These are phyloP conservation scores for Limnephilus lunatus DNA, from an alignment of 2,888 invertebrate species.

Conservation along the genomic window DNA sequence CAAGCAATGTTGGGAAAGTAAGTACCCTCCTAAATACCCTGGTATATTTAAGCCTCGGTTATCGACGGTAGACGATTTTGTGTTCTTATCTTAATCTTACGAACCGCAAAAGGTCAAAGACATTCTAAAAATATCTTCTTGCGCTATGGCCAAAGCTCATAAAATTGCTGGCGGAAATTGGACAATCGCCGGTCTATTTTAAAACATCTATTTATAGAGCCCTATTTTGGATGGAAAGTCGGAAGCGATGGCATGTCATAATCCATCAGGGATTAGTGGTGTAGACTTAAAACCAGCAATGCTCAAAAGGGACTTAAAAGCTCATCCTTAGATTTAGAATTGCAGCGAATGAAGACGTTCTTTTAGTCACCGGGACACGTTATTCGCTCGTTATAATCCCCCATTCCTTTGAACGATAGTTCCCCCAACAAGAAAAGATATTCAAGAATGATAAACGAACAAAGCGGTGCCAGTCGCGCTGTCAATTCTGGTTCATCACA, in stretches of 20 bases:
- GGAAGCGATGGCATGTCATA: slow-evolving; percentile 26
- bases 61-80: not conserved
- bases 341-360: not conserved
- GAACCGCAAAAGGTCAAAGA: slow-evolving; percentile 12
- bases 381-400: not conserved
- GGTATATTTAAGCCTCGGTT: not conserved
- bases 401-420: not conserved
- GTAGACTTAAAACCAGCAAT: not conserved
- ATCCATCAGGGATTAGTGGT: not conserved
- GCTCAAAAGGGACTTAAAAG: not conserved
- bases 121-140: slow-evolving; percentile 3
- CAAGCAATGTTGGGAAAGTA: not conserved
- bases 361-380: not conserved
- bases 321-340: not conserved
- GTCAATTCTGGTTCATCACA: slow-evolving; percentile 19
- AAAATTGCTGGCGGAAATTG: slow-evolving; percentile 43
- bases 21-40: not conserved
- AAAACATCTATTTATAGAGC: slow-evolving; percentile 26
- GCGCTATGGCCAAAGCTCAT: slow-evolving; percentile 35
- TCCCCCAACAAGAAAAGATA: slow-evolving; percentile 2
- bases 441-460: slow-evolving; percentile 39
- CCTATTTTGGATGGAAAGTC: not conserved
- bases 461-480: slow-evolving; percentile 54
- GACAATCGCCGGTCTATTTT: slow-evolving; percentile 40
- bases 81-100: not conserved